These are phyloP conservation scores for Lithobates sylvaticus DNA, from an alignment of 2,797 vertebrate species.

Conservation along the genomic window DNA sequence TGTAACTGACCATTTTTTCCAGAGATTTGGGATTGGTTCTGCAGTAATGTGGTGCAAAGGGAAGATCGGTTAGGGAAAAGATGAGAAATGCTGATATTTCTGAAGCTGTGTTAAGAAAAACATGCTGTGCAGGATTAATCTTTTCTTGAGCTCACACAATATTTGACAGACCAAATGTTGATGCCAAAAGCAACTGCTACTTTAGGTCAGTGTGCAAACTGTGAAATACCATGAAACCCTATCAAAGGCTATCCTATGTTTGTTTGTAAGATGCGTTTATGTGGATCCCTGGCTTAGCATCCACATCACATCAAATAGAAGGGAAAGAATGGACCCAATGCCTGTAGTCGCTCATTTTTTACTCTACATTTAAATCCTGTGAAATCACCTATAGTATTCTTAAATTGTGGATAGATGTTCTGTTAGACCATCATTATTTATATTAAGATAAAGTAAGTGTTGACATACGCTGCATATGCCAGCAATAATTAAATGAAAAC, in stretches of 20 bases:
- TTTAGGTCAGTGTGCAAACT: slow-evolving; percentile 62
- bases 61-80: background rate
- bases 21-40: slow-evolving; percentile 1
- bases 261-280: slow-evolving; percentile 58
- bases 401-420: background rate
- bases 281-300: slow-evolving; percentile 34
- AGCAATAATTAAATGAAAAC: slow-evolving; percentile 41
- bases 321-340: slow-evolving; percentile 63
- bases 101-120: slow-evolving; percentile 42
- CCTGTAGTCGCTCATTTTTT: slow-evolving; percentile 5
- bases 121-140: slow-evolving; percentile 55
- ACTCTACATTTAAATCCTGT: slow-evolving; percentile 17
- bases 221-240: slow-evolving; percentile 61
- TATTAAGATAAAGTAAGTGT: slow-evolving; percentile 35
- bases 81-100: slow-evolving; percentile 1
- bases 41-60: background rate
- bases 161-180: slow-evolving; percentile 61
- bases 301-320: slow-evolving; percentile 61
- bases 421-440: slow-evolving; percentile 22
- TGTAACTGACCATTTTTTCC: background rate
- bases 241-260: slow-evolving; percentile 59
- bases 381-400: background rate
- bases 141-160: slow-evolving; percentile 58
- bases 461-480: slow-evolving; percentile 40
- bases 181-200: slow-evolving; percentile 62